Base-by-base conservation (phyloP, 2,888 invertebrate genomes). In the Meta bourneti region DNA sequence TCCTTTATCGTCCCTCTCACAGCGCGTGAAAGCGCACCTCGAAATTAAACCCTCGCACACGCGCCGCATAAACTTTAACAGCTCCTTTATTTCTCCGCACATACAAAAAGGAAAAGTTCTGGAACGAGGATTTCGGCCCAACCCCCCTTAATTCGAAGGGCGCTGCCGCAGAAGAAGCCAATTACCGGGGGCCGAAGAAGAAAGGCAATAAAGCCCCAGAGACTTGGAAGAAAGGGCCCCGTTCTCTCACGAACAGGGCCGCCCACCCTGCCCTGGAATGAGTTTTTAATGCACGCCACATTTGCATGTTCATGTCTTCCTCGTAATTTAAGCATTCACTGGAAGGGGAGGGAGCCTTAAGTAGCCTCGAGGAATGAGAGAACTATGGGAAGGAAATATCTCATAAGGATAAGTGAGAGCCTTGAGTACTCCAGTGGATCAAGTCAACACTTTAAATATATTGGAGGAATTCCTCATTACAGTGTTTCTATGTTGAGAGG, bases 241-340 rank as follows among this genome's bases (percentile, higher is more conserved):
- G 9, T 16, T 81, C 34, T 61, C 80, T 80, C 61, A 11, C 61
- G 61, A 61, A 61, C 13, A 61, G 11, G 61, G 11, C 16, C 61
- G 61, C 11, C 13, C 11, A 61, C 61, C 34, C 61, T 61, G 11
- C 9, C 61, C 78, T 34, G 74, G 84, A 91, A 91, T 87, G 91
- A 91, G 91, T 91, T 91, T 91, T 91, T 91, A 87, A 91, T 91
- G 91, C 91, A 11, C 70, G 81, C 48, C 78, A 61, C 91, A 91
- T 91, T 91, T 91, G 91, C 91, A 91, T 87, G 78, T 88, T 61
- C 91, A 61, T 83, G 83, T 87, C 80, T 87, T 87, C 87, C 81
- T 20, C 71, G 82, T 87, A 87, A 83, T 87, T 91, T 83, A 72
- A 19, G 83, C 79, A 79, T 83, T 87, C 84, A 79, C 90, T 87